These are phyloP conservation scores for Agrilus biguttatus DNA, from an alignment of 2,888 invertebrate species.

Conservation along the genomic window DNA sequence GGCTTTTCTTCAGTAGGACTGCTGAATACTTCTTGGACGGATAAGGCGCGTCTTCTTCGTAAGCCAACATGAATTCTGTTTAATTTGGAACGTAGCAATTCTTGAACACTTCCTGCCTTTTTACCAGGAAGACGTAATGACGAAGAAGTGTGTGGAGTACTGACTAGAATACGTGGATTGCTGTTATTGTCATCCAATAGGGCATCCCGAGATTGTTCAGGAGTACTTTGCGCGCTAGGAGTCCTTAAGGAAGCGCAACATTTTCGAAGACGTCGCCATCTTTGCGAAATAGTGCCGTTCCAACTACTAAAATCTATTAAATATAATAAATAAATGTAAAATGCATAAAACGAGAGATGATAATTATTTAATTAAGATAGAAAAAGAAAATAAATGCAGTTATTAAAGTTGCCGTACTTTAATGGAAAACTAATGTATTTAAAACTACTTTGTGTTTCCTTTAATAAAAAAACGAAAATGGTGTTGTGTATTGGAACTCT, in stretches of 20 bases:
- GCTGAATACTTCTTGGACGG: conserved; percentile 51
- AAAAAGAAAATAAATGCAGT: too few relatives aligned
- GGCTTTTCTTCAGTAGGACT: conserved; percentile 32
- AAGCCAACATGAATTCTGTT: conserved; percentile 57
- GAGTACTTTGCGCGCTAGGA: conserved; percentile 38
- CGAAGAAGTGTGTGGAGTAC: conserved; percentile 27
- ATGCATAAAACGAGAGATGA: too few relatives aligned
- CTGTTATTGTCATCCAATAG: conserved; percentile 40
- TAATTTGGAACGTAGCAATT: conserved; percentile 47
- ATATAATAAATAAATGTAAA: conserved; percentile 17
- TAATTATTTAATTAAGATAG: too few relatives aligned
- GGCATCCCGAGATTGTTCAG: conserved; percentile 33
- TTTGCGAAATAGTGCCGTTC: conserved; percentile 61
- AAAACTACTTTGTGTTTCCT: too few relatives aligned
- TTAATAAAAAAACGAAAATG: too few relatives aligned
- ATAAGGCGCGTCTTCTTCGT: conserved; percentile 48
- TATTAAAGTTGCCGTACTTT: too few relatives aligned
- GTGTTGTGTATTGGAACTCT: too few relatives aligned
- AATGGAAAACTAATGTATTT: too few relatives aligned
- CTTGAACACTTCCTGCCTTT: conserved; percentile 40
- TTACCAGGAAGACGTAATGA: conserved; percentile 34
- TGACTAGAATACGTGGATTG: conserved; percentile 29
- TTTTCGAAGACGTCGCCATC: conserved; percentile 58
- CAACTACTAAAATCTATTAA: conserved; percentile 49
- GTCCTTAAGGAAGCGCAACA: conserved; percentile 44